phyloP scores from a whole-genome alignment of 2,797 vertebrate genomes.

The Thalassophryne amazonica region DNA sequence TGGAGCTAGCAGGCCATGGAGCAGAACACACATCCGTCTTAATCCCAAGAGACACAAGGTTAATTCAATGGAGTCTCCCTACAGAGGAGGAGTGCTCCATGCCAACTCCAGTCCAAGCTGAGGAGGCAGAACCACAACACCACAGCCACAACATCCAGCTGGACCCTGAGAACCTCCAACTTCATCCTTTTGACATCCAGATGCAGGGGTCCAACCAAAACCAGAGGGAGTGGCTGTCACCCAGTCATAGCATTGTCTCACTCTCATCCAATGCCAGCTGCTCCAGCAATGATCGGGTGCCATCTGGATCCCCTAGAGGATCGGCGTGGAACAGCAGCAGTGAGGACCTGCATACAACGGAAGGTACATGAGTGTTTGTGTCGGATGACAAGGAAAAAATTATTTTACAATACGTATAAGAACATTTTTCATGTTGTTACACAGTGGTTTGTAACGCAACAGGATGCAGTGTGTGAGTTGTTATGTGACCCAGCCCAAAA shows the following conservation, averaged over 20 bases:
- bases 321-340: constrained; percentile 30
- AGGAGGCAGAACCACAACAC: neutral
- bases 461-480: too few species aligned
- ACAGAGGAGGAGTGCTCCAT: neutral
- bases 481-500: too few species aligned
- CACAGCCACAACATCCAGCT: neutral
- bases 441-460: too few species aligned
- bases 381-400: too few species aligned
- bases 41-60: neutral
- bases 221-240: constrained; percentile 11
- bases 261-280: neutral
- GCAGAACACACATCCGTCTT: neutral
- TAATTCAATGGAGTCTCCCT: constrained; percentile 18
- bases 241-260: constrained; percentile 43
- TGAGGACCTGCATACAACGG: constrained; percentile 13
- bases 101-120: neutral
- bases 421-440: too few species aligned
- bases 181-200: neutral
- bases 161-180: neutral
- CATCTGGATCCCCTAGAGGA: constrained; percentile 1
- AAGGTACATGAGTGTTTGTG: constrained; percentile 26
- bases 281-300: constrained; percentile 13
- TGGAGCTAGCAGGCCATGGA: neutral
- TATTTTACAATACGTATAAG: too few species aligned
- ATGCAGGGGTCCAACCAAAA: neutral